These are phyloP conservation scores for Eublepharis macularius DNA, from an alignment of 2,113 vertebrate species.

Conservation along the genomic window DNA sequence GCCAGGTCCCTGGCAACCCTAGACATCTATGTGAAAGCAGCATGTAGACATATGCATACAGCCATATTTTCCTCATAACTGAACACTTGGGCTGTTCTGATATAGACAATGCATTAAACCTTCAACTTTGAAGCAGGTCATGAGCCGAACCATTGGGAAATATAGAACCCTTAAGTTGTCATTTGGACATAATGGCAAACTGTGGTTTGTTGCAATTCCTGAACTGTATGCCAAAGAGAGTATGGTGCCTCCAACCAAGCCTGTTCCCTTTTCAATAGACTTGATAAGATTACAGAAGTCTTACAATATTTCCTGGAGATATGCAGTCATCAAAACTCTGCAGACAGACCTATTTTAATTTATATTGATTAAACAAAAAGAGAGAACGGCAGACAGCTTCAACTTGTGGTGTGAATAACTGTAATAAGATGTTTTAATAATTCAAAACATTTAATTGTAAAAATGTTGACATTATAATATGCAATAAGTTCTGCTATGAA, in stretches of 20 bases:
- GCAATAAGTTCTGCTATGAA: slow-evolving; percentile 5
- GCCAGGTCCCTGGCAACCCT: no score
- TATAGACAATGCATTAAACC: no score
- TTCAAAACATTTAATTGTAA: slow-evolving; percentile 26
- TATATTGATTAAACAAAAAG: neutral
- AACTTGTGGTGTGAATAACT: neutral
- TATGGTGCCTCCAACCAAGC: neutral
- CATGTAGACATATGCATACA: no score
- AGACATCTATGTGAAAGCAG: no score
- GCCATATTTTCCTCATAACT: no score
- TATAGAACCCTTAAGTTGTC: no score
- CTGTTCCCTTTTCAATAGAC: neutral
- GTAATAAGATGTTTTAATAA: slow-evolving; percentile 18
- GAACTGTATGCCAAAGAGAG: no score
- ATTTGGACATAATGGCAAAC: no score
- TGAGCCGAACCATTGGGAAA: no score
- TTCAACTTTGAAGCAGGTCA: no score
- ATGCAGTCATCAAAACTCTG: neutral
- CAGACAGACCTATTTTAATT: neutral
- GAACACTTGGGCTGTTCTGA: no score
- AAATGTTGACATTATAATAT: slow-evolving; percentile 2
- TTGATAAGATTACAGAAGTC: neutral
- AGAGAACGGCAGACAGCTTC: neutral
- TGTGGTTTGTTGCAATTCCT: no score
- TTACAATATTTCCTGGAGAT: neutral